Percentiles rank a stretch among this genome's conserved stretches.
Evolutionary conservation across 2,113 vertebrate genomes (phyloP).

Genomic region (Sclerurus mexicanus): DNA sequence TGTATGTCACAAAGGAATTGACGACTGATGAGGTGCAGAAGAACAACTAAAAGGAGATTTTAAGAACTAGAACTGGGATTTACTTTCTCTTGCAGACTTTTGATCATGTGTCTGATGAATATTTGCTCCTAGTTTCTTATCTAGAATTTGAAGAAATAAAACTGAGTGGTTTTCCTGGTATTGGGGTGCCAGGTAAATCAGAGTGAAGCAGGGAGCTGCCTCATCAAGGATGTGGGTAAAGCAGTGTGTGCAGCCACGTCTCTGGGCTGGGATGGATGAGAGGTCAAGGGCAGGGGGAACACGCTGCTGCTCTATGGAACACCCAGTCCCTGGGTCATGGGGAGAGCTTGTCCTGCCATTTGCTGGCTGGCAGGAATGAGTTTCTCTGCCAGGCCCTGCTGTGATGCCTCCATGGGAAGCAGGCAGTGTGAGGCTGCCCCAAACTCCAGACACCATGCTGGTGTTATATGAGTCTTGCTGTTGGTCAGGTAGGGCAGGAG

Average conservation of each 20-base stretch:
- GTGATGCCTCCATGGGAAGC: not conserved
- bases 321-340: not conserved
- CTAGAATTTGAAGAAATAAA: not conserved
- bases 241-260: accelerated
- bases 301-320: accelerated
- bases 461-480: not conserved
- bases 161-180: not conserved
- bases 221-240: not conserved
- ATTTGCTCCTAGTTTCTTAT: not conserved
- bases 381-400: not conserved
- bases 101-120: not conserved
- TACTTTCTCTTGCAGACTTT: not conserved
- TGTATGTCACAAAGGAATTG: not conserved
- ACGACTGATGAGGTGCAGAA: not conserved
- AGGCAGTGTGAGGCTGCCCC: accelerated
- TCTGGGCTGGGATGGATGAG: not conserved
- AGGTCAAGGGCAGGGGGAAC: not conserved
- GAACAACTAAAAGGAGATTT: not conserved
- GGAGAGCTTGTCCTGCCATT: not conserved
- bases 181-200: not conserved
- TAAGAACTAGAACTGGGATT: not conserved
- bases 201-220: not conserved
- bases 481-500: not conserved
- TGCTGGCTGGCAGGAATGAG: not conserved
- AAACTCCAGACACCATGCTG: accelerated